Evolutionary conservation across 2,113 vertebrate species (phyloP), one percentile per base, ranked within the genome.

Genomic region (Scomber colias): DNA sequence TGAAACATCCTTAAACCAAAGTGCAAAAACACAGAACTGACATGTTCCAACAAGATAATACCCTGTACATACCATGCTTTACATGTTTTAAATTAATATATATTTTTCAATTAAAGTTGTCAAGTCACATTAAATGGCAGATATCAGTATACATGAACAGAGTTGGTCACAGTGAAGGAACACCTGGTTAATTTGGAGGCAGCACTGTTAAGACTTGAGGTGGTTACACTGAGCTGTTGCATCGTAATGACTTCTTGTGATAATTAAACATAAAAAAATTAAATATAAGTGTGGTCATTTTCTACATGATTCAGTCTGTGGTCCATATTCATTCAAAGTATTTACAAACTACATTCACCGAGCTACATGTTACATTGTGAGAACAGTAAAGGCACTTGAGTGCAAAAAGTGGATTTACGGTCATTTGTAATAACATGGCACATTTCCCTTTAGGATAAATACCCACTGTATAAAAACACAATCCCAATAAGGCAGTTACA

Each of bases 321-420:
- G 82, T 86, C 66, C 48, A 51, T 57, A 50, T 63, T 70, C 55
- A 48, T 15, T 21, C 59, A 63, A 71, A 16, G 3, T 49, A 44
- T 74, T 55, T 57, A 73, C 27, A 81, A 30, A 78, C 50, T 57
- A 88, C 78, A 83, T 89, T 84, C 57, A 60, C 16, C 31, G 17
- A 66, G 44, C 67, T 15, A 67, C 14, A 31, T 57, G 21, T 66
- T 60, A 3, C 2, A 46, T 62, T 57, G 40, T 9, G 16, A 68
- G 71, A 69, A 70, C 78, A 79, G 67, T 31, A 60, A 65, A 86
- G 85, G 89, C 88, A 89, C 88, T 68, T 70, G 4, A 73, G 46
- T 70, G 44, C 14, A 57, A 59, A 55, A 69, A 40, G n/a, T 48
- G 11, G 44, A 50, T 54, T 68, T 74, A 53, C 44, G 66, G 40